phyloP scores from a whole-genome alignment of 2,888 invertebrate genomes.

The Morpho deidamia region DNA sequence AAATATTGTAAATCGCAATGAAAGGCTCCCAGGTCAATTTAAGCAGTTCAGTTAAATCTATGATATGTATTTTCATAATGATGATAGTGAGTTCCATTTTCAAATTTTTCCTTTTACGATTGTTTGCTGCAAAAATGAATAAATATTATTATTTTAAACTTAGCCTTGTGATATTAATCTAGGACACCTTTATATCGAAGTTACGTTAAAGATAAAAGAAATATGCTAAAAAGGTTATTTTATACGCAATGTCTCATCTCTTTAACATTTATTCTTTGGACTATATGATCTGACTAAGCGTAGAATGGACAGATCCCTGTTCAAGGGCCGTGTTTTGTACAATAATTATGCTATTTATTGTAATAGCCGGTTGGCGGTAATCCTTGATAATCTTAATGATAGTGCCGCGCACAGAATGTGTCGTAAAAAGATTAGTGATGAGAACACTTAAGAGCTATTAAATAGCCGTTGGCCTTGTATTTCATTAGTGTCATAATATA shows the following conservation, averaged over 20 bases:
- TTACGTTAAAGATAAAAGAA: too few relatives aligned
- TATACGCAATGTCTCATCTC: background rate
- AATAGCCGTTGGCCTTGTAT: background rate
- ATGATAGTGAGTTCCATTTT: too few relatives aligned
- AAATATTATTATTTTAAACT: too few relatives aligned
- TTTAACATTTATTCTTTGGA: slow-evolving; percentile 28
- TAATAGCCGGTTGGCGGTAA: slow-evolving; percentile 40
- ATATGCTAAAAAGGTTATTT: too few relatives aligned
- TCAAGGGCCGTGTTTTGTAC: slow-evolving; percentile 54
- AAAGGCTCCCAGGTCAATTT: too few relatives aligned
- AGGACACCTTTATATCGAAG: too few relatives aligned
- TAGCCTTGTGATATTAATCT: too few relatives aligned
- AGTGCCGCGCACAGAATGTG: slow-evolving; percentile 28
- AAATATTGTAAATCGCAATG: too few relatives aligned
- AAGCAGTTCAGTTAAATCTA: too few relatives aligned
- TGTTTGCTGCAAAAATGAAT: too few relatives aligned
- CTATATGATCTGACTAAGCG: slow-evolving; percentile 42
- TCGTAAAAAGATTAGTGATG: slow-evolving; percentile 21
- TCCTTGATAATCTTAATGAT: slow-evolving; percentile 44
- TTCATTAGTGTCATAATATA: background rate
- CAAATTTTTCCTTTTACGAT: too few relatives aligned
- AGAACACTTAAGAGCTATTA: slow-evolving; percentile 1
- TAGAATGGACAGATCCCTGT: slow-evolving; percentile 45
- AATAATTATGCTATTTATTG: slow-evolving; percentile 61
- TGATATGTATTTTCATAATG: too few relatives aligned